These are phyloP conservation scores for Neomorphus geoffroyi DNA, from an alignment of 2,797 vertebrate species.

Conservation along the genomic window DNA sequence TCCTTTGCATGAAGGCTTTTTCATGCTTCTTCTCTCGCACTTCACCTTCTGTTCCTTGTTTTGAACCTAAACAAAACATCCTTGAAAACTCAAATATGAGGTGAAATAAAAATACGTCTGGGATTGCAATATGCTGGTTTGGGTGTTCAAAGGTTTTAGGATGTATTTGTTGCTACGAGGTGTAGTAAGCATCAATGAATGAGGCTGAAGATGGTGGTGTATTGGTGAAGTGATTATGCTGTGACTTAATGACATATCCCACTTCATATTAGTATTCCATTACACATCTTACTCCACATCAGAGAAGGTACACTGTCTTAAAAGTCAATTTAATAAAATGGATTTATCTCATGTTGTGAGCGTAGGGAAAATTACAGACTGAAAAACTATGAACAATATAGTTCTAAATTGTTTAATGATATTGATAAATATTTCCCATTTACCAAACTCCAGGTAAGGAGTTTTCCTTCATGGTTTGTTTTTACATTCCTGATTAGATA, in stretches of 20 bases:
- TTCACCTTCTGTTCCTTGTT: neutral
- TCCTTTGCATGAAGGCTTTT: neutral
- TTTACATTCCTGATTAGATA: neutral
- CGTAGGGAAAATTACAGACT: neutral
- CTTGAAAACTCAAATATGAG: neutral
- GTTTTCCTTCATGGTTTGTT: neutral
- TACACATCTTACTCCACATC: too few species aligned
- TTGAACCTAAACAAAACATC: neutral
- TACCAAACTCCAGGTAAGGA: neutral
- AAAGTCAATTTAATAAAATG: neutral
- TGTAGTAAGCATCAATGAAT: neutral
- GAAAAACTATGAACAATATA: neutral
- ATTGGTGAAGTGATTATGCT: neutral
- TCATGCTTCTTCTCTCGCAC: fast-evolving
- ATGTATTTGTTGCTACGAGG: neutral
- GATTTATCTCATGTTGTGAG: neutral
- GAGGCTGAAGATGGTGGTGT: neutral
- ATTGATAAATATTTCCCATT: neutral
- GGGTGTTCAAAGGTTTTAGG: neutral
- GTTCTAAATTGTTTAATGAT: neutral
- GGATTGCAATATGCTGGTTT: neutral
- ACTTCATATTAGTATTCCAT: neutral
- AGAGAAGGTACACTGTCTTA: neutral
- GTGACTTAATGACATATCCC: neutral
- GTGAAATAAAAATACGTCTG: neutral